Conservation (phyloP, 2,113 vertebrate species). For the Kryptolebias marmoratus region DNA sequence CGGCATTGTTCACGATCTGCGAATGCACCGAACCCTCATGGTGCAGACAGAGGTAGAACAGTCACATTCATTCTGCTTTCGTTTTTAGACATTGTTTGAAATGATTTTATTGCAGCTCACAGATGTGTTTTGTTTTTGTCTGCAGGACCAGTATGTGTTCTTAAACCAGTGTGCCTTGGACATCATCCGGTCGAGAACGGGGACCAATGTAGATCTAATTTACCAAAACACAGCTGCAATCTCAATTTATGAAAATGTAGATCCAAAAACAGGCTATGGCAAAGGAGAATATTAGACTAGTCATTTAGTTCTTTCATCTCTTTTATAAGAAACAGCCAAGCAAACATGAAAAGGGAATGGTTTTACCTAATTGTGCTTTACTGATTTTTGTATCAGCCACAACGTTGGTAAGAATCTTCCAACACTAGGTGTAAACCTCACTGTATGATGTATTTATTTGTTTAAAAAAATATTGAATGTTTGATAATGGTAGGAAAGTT, state of each 20-base stretch:
- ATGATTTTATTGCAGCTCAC: not conserved
- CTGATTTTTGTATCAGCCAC: conserved; percentile 44
- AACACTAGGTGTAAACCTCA: conserved; percentile 18
- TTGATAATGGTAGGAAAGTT: conserved; percentile 3
- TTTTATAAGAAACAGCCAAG: conserved; percentile 6
- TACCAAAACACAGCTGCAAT: conserved; percentile 91
- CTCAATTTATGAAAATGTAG: conserved; percentile 88
- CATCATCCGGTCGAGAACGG: conserved; percentile 89
- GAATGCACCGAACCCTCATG: conserved; percentile 94
- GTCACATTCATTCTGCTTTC: not conserved
- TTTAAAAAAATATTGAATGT: conserved; percentile 16
- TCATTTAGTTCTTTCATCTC: not conserved
- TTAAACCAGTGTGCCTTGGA: conserved; percentile 94
- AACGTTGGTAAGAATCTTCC: conserved; percentile 9
- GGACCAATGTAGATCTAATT: conserved; percentile 89
- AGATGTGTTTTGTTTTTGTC: not conserved
- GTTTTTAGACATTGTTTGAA: not conserved
- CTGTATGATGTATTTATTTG: conserved; percentile 59
- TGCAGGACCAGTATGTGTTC: conserved; percentile 94
- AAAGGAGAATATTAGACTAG: conserved; percentile 13
- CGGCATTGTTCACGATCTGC: conserved; percentile 88
- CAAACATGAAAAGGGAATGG: conserved; percentile 29
- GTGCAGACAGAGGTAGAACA: conserved; percentile 95
- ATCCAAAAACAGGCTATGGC: conserved; percentile 46
- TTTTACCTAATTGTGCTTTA: conserved; percentile 26